phyloP scores from a whole-genome alignment of 2,888 invertebrate species.

The Lissocephala sabroskyi region DNA sequence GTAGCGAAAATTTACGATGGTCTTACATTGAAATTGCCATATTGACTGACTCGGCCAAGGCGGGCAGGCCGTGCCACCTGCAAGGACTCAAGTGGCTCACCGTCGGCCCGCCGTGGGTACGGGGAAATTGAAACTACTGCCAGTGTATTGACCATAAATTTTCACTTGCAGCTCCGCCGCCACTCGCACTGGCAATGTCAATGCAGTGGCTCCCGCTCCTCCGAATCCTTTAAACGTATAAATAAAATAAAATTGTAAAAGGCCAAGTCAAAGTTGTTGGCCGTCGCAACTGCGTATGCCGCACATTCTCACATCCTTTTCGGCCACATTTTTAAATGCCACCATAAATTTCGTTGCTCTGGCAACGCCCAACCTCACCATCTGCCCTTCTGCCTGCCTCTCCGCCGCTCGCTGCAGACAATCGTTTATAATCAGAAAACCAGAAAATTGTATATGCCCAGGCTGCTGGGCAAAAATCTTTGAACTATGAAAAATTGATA shows the following conservation, averaged over 20 bases:
- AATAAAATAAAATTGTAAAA: conserved; percentile 27
- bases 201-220: no score
- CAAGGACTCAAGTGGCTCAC: no score
- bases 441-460: conserved; percentile 54
- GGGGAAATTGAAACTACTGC: conserved; percentile 20
- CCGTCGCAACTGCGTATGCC: conserved; percentile 27
- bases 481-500: conserved; percentile 67
- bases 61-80: no score
- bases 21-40: conserved; percentile 56
- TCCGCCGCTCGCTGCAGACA: conserved; percentile 43
- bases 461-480: conserved; percentile 43
- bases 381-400: conserved; percentile 9
- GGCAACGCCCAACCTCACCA: no score
- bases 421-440: conserved; percentile 61
- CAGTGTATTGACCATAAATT: conserved; percentile 50
- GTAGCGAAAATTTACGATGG: conserved; percentile 61
- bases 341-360: conserved; percentile 38
- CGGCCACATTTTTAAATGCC: conserved; percentile 47
- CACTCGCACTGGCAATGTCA: conserved; percentile 32
- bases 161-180: conserved; percentile 40
- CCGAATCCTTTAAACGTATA: conserved; percentile 11
- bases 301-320: no score
- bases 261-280: conserved; percentile 26
- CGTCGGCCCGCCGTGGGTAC: no score
- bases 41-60: conserved; percentile 19